A percentile compares a stretch with the other conserved stretches of the same genome.
These are phyloP conservation scores for Meteorus cinctellus DNA, from an alignment of 2,888 invertebrate species.

Conservation along the genomic window DNA sequence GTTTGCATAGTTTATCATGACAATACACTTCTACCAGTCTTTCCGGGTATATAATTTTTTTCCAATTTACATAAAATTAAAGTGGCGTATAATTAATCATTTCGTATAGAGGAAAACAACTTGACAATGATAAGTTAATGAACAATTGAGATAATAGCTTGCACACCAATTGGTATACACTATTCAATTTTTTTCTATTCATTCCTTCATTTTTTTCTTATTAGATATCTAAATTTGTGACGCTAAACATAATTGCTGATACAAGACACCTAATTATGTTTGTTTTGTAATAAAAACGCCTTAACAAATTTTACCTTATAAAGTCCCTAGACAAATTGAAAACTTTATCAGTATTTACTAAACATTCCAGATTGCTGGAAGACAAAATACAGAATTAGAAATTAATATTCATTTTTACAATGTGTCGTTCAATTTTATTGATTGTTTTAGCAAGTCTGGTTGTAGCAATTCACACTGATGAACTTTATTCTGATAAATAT, in stretches of 20 bases:
- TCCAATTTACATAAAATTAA: too few species aligned
- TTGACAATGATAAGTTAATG: too few species aligned
- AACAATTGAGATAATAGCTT: neutral
- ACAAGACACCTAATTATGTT: neutral
- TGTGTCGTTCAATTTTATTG: conserved; percentile 16
- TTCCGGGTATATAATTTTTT: too few species aligned
- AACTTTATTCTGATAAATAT: conserved; percentile 61
- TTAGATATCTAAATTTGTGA: neutral
- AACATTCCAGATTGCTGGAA: neutral
- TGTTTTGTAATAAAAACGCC: neutral
- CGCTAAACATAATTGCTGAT: neutral
- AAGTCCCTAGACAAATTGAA: neutral
- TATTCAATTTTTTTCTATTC: neutral
- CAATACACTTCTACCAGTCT: too few species aligned
- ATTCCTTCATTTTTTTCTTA: neutral
- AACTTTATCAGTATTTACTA: neutral
- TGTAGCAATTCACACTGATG: conserved; percentile 46
- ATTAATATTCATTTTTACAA: neutral
- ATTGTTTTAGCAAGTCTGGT: conserved; percentile 36
- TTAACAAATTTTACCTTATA: neutral
- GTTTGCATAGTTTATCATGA: too few species aligned
- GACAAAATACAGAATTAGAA: neutral
- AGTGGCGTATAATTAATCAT: too few species aligned
- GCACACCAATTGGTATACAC: neutral
- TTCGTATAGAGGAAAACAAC: too few species aligned